Base-by-base conservation (phyloP, 2,888 invertebrate species). In the Hemistola chrysoprasaria region DNA sequence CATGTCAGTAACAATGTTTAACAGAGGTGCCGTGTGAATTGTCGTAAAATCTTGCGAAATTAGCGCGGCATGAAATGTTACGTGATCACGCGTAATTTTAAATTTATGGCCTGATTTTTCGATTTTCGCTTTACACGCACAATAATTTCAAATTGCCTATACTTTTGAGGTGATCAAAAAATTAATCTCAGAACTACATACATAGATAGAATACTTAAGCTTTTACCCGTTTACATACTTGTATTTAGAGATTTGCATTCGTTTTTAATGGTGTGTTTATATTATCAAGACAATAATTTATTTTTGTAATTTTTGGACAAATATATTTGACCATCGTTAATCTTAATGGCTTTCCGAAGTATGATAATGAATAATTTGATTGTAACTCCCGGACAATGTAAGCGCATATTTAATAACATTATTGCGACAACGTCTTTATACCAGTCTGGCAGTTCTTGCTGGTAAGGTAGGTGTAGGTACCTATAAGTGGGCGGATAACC, bases 31-130 rank as follows among this genome's bases (percentile, higher is more conserved):
- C 68, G 69, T 76, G 73, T 57, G 55, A 57, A 37, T 40, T 57
- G 63, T 63, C 62, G 47, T 60, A 50, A 50, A 43, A 64, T 66
- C 69, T 72, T 62, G 59, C 44, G 60, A 64, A 78, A 72, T 66
- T 52, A 59, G 48, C 59, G 50, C 56, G 49, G 50, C 60, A 62
- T 59, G 57, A 59, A 61, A 59, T 33, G 47, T 78, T 75, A 74
- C 71, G 67, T 66, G 65, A 49, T 30, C 30, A 21, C 21, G 11
- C 11, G 36, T 52, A 49, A 53, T 47, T 48, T 40, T 24, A 36
- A 35, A 46, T 49, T 50, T 30, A 39, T 41, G 29, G n/a, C 34
- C 24, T 26, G 22, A 40, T 34, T 35, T 42, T 44, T 25, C 11
- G 11, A 48, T 38, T 39, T 32, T 33, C 22, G 16, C n/a, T 52